Percentiles rank a stretch among this genome's conserved stretches.
Conservation (phyloP, 2,113 vertebrate genomes). For the Steatornis caripensis region DNA sequence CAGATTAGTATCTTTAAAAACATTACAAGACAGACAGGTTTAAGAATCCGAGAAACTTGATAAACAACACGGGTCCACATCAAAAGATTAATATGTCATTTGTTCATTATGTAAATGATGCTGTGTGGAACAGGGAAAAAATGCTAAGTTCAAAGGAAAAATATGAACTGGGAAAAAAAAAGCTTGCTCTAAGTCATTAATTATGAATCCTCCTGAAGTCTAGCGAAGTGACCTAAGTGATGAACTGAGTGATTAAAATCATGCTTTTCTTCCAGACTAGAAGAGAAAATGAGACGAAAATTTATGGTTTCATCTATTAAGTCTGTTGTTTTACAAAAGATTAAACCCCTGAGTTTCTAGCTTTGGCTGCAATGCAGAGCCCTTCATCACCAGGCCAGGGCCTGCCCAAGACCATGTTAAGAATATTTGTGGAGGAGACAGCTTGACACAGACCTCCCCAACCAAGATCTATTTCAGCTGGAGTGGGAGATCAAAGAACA, state of each 20-base stretch:
- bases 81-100: neutral
- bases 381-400: neutral
- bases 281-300: neutral
- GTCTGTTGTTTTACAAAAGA: neutral
- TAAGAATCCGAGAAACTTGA: neutral
- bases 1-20: neutral
- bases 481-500: neutral
- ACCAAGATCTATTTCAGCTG: neutral
- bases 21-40: neutral
- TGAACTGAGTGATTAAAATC: neutral
- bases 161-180: neutral
- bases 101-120: neutral
- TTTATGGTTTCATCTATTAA: neutral
- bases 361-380: neutral
- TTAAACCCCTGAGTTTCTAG: neutral
- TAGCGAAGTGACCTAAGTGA: neutral
- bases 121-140: neutral
- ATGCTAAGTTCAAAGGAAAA: conserved; percentile 21
- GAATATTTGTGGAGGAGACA: neutral
- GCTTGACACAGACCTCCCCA: neutral
- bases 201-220: neutral
- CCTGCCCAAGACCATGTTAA: neutral
- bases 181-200: neutral
- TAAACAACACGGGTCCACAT: neutral
- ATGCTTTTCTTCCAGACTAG: neutral